A percentile compares a stretch with the other conserved stretches of the same genome.
Evolutionary conservation across 2,888 invertebrate genomes (phyloP).

Genomic region (Zonitis immaculata): DNA sequence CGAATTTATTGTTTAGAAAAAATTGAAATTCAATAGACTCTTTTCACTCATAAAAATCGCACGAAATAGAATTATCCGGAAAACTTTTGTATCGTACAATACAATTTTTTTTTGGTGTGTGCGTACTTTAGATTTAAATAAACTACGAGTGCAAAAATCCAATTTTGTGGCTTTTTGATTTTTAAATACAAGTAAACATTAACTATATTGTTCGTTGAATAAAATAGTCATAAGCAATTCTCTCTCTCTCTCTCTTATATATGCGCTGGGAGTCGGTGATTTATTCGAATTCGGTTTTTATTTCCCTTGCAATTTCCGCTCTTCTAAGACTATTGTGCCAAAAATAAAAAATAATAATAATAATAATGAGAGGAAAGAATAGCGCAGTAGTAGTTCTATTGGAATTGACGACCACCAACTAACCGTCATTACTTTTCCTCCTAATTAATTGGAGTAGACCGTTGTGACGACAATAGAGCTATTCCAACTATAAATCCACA

Average conservation of each 20-base stretch:
- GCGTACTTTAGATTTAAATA: not conserved
- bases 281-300: slow-evolving; percentile 2
- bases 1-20: not conserved
- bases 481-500: slow-evolving; percentile 15
- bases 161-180: slow-evolving; percentile 19
- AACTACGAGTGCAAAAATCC: slow-evolving; percentile 4
- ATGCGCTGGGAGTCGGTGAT: not conserved
- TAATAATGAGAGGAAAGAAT: not conserved
- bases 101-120: not conserved
- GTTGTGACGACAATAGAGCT: not conserved
- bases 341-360: too few relatives aligned
- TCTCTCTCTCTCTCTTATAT: slow-evolving; percentile 7
- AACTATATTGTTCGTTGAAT: slow-evolving; percentile 11
- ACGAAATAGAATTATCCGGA: too few relatives aligned
- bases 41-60: too few relatives aligned
- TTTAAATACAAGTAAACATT: slow-evolving; percentile 17
- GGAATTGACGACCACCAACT: not conserved
- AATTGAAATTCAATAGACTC: not conserved
- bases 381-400: not conserved
- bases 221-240: slow-evolving; percentile 18
- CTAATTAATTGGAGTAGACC: not conserved
- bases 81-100: too few relatives aligned
- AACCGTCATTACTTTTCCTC: not conserved
- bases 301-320: not conserved
- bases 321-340: too few relatives aligned